phyloP scores from a whole-genome alignment of 2,113 vertebrate genomes.

The Paramormyrops kingsleyae region DNA sequence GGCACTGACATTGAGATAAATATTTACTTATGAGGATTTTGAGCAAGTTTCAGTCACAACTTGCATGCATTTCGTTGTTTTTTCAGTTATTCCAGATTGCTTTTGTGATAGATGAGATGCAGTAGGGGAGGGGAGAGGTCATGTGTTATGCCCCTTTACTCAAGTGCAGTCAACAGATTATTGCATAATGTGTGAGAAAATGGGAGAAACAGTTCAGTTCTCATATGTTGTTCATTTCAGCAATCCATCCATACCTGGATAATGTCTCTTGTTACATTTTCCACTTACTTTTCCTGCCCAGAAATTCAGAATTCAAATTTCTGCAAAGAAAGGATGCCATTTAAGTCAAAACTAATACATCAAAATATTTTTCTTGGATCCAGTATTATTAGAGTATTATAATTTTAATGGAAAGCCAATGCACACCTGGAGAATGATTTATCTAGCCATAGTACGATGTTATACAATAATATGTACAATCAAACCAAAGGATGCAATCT shows the following conservation, averaged over 20 bases:
- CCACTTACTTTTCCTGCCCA: neutral
- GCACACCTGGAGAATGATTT: neutral
- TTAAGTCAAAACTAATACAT: neutral
- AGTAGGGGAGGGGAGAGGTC: neutral
- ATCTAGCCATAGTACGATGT: neutral
- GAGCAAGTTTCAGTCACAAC: neutral
- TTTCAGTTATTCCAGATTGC: neutral
- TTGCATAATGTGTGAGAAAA: neutral
- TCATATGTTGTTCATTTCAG: neutral
- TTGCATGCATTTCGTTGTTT: neutral
- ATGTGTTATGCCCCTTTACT: neutral
- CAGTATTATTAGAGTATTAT: neutral
- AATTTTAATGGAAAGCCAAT: neutral
- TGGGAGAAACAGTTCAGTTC: neutral
- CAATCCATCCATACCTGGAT: neutral
- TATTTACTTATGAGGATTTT: neutral
- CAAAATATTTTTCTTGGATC: neutral
- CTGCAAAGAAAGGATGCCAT: neutral
- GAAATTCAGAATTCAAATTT: neutral
- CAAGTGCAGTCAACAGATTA: neutral
- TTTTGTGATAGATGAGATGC: neutral
- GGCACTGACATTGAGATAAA: neutral
- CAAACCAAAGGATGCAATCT: neutral
- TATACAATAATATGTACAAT: neutral
- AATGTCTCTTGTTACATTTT: neutral